phyloP scores from a whole-genome alignment of 1,140 invertebrate genomes.

The Onthophagus taurus region DNA sequence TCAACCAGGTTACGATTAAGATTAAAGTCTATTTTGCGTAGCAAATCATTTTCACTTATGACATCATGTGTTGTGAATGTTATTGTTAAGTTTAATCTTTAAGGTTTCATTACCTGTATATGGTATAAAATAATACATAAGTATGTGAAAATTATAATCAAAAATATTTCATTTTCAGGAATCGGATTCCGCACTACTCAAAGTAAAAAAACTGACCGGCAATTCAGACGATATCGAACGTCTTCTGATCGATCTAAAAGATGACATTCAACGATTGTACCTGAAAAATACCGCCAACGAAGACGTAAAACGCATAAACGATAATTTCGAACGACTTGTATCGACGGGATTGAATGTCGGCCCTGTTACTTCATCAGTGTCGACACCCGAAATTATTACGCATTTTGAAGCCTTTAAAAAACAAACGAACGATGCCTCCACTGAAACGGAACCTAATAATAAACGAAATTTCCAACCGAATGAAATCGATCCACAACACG shows the following conservation, averaged over 20 bases:
- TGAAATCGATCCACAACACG: too few relatives aligned
- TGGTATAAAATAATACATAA: neutral
- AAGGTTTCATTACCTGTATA: too few relatives aligned
- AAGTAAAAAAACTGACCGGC: slow-evolving; percentile 7
- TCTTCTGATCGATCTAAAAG: slow-evolving; percentile 25
- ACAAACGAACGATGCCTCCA: neutral
- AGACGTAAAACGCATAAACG: neutral
- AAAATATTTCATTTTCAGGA: slow-evolving; percentile 1
- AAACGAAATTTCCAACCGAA: too few relatives aligned
- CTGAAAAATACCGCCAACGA: neutral
- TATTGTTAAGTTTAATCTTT: too few relatives aligned
- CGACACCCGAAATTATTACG: too few relatives aligned
- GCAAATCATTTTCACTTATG: too few relatives aligned
- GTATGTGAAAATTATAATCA: too few relatives aligned
- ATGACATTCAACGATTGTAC: neutral
- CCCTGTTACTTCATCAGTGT: too few relatives aligned
- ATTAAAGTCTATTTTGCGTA: too few relatives aligned
- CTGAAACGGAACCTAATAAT: slow-evolving; percentile 12
- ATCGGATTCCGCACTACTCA: neutral
- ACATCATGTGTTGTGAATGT: too few relatives aligned
- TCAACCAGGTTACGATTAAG: too few relatives aligned
- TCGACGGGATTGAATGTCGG: neutral
- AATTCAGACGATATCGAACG: slow-evolving; percentile 23
- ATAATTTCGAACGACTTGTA: slow-evolving; percentile 8
- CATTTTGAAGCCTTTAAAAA: too few relatives aligned